These are phyloP conservation scores for Pleuronectes platessa DNA, from an alignment of 2,113 vertebrate species.

Conservation along the genomic window DNA sequence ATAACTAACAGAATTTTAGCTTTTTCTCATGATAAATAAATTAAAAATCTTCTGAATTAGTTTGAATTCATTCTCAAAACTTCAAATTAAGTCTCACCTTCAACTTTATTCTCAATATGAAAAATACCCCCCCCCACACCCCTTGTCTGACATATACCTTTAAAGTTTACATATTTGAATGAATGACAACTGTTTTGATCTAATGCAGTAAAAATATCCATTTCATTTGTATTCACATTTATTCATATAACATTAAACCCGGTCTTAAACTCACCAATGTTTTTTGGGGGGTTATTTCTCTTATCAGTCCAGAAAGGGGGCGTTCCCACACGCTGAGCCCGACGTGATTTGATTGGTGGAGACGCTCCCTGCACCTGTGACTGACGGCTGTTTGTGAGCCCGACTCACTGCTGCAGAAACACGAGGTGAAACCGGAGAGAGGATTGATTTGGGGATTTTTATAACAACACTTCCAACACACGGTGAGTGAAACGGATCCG, in stretches of 20 bases:
- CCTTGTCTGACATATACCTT: too few species aligned
- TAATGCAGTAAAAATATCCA: too few species aligned
- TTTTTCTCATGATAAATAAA: too few species aligned
- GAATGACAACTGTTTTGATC: too few species aligned
- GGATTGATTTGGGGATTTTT: background rate
- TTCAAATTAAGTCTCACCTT: too few species aligned
- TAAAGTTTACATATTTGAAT: too few species aligned
- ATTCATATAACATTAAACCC: background rate
- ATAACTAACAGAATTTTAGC: too few species aligned
- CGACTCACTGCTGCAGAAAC: background rate
- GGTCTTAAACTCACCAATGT: background rate
- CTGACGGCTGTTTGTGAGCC: slow-evolving; percentile 5
- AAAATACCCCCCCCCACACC: too few species aligned
- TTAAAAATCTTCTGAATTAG: too few species aligned
- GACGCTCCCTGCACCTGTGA: slow-evolving; percentile 40
- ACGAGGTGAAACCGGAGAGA: background rate
- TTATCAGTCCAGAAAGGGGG: background rate
- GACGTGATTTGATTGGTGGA: slow-evolving; percentile 58
- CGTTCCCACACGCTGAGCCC: background rate
- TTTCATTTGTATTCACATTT: background rate
- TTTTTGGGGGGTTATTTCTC: background rate
- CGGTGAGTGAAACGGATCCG: slow-evolving; percentile 40
- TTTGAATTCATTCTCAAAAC: too few species aligned
- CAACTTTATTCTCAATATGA: too few species aligned
- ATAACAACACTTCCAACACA: background rate